These are phyloP conservation scores for Anthonomus grandis DNA, from an alignment of 1,140 invertebrate genomes.

Conservation along the genomic window DNA sequence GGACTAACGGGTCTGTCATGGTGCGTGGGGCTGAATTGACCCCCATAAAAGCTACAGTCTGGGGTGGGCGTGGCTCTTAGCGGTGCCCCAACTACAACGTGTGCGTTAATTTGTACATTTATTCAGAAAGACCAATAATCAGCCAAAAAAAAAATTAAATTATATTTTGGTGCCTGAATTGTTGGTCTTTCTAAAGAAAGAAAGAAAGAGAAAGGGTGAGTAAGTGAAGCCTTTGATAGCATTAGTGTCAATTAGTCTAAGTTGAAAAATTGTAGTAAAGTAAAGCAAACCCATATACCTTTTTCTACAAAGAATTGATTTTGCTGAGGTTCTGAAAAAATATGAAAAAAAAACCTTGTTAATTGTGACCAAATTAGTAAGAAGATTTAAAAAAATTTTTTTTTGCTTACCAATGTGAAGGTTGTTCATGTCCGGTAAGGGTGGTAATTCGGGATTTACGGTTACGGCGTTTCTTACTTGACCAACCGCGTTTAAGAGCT, in stretches of 20 bases:
- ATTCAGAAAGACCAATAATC: too few species aligned
- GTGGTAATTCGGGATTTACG: conserved; percentile 57
- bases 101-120: too few species aligned
- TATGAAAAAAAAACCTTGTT: too few species aligned
- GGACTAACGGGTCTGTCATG: conserved; percentile 52
- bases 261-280: too few species aligned
- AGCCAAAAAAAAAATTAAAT: too few species aligned
- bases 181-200: too few species aligned
- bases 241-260: too few species aligned
- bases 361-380: too few species aligned
- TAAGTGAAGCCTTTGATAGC: too few species aligned
- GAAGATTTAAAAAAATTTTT: too few species aligned
- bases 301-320: conserved; percentile 44
- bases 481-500: conserved; percentile 74
- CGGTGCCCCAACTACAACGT: conserved; percentile 53
- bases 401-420: conserved; percentile 62
- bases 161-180: too few species aligned
- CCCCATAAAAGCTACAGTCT: conserved; percentile 40
- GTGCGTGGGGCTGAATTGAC: conserved; percentile 47
- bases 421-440: conserved; percentile 68
- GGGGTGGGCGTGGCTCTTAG: conserved; percentile 56
- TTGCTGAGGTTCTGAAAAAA: conserved; percentile 33
- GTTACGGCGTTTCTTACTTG: conserved; percentile 76
- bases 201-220: too few species aligned
- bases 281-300: conserved; percentile 36